Percentiles rank a stretch among this genome's conserved stretches.
These are phyloP conservation scores for Trachelus stipa DNA, from an alignment of 2,888 invertebrate species.

Conservation along the genomic window DNA sequence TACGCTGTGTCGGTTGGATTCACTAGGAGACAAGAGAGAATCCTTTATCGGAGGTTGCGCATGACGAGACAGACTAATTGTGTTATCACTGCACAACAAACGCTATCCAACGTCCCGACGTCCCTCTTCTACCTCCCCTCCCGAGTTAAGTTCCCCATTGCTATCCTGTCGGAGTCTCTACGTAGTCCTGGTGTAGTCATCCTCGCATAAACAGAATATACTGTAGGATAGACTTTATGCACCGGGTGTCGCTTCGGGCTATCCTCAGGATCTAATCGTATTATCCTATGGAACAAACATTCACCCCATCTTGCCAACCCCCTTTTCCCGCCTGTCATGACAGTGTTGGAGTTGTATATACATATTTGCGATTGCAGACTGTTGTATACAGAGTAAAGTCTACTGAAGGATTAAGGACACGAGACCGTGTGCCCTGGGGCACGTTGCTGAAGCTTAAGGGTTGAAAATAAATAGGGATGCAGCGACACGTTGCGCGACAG, in stretches of 20 bases:
- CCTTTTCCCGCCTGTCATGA: background rate
- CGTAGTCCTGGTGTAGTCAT: background rate
- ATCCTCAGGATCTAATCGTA: background rate
- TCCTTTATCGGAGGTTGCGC: slow-evolving; percentile 56
- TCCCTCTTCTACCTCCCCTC: background rate
- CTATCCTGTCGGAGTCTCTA: background rate
- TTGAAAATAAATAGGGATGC: background rate
- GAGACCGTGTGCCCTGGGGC: background rate
- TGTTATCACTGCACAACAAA: slow-evolving; percentile 53
- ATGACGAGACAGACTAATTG: slow-evolving; percentile 58
- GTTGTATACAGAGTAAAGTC: background rate
- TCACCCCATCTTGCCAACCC: background rate
- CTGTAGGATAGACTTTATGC: background rate
- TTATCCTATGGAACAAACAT: background rate
- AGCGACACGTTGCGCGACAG: background rate
- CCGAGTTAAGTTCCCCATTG: background rate
- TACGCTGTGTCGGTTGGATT: background rate
- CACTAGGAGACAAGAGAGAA: slow-evolving; percentile 20
- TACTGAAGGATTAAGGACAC: background rate
- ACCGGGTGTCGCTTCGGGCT: background rate
- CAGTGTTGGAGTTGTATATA: background rate
- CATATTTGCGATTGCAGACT: background rate
- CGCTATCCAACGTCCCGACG: slow-evolving; percentile 26
- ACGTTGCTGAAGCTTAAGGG: background rate
- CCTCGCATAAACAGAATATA: background rate